Base-by-base conservation (phyloP, 2,888 invertebrate genomes). In the Gerris lacustris region DNA sequence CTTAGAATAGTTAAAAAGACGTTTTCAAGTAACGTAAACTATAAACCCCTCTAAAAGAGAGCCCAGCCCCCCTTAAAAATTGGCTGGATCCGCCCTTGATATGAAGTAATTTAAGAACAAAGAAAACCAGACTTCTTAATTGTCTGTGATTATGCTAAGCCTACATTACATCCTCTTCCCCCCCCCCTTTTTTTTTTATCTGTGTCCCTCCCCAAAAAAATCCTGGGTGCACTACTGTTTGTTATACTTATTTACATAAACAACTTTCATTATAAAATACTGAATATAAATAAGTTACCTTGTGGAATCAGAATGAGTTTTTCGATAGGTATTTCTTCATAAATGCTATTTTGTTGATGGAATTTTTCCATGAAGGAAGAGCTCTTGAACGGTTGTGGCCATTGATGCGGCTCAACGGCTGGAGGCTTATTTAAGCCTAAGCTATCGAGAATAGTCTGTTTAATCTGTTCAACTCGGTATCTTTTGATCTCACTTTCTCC, bases 401-500 rank as follows among this genome's bases (percentile, higher is more conserved):
- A 64, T 9, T 31, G 18, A n/a, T 64, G 84, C 75, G 87, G 81
- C 31, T 85, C 86, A 69, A 87, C 83, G 11, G 83, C 84, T 0
- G 78, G 78, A 6, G 92, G 91, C 80, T 88, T 89, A 71, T 87
- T 89, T 70, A 93, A 80, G 74, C 92, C 81, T 70, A 93, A 78
- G 80, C 92, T 92, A 81, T 88, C 89, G 76, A 93, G 79, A 45
- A 93, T 93, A 82, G 92, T 91, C 79, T 90, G 87, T 80, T 92
- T 92, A 67, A 92, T 90, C 76, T 89, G 89, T 80, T 92, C 91
- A 73, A 92, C 87, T 74, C 92, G 82, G 62, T 89, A 83, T 55
- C 86, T 86, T 0, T 87, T 88, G 69, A 90, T 80, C n/a, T 79
- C 77, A 67, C 77, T 74, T 6, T 77, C 76, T 5, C 72, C 31